phyloP scores from a whole-genome alignment of 2,888 invertebrate species.

The Chironomus tentans region DNA sequence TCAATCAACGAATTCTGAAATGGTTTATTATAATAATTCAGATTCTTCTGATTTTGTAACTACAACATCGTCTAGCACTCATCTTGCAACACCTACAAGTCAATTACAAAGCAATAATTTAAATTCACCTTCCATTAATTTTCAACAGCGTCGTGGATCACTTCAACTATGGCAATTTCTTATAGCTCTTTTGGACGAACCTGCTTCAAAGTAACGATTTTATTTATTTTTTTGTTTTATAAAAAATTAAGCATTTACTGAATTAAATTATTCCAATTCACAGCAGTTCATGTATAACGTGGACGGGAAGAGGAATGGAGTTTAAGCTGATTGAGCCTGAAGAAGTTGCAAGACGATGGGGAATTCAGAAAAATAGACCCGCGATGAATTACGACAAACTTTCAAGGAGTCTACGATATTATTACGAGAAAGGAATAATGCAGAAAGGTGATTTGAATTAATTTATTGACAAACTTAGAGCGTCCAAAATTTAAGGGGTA shows the following conservation, averaged over 20 bases:
- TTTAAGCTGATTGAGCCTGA: constrained; percentile 94
- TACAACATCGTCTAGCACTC: not conserved
- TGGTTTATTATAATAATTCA: constrained; percentile 5
- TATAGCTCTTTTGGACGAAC: constrained; percentile 67
- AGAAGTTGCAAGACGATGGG: constrained; percentile 93
- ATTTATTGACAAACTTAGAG: too few species aligned
- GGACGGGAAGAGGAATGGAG: constrained; percentile 92
- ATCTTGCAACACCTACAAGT: not conserved
- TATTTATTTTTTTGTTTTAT: too few species aligned
- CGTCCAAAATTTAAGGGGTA: too few species aligned
- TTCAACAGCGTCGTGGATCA: constrained; percentile 64
- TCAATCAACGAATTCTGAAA: constrained; percentile 1
- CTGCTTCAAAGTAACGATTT: constrained; percentile 43
- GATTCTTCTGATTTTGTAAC: constrained; percentile 22
- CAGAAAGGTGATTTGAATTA: constrained; percentile 68
- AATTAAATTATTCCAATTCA: constrained; percentile 32
- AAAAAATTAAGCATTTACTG: too few species aligned
- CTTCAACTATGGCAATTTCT: constrained; percentile 93
- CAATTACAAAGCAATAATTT: constrained; percentile 17
- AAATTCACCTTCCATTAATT: constrained; percentile 29
- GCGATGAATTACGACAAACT: constrained; percentile 98
- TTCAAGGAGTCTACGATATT: constrained; percentile 87
- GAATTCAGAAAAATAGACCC: constrained; percentile 90
- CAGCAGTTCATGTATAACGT: constrained; percentile 76
- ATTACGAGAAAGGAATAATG: constrained; percentile 98